These are phyloP conservation scores for Notamacropus eugenii DNA, from an alignment of 2,797 vertebrate species.

Conservation along the genomic window DNA sequence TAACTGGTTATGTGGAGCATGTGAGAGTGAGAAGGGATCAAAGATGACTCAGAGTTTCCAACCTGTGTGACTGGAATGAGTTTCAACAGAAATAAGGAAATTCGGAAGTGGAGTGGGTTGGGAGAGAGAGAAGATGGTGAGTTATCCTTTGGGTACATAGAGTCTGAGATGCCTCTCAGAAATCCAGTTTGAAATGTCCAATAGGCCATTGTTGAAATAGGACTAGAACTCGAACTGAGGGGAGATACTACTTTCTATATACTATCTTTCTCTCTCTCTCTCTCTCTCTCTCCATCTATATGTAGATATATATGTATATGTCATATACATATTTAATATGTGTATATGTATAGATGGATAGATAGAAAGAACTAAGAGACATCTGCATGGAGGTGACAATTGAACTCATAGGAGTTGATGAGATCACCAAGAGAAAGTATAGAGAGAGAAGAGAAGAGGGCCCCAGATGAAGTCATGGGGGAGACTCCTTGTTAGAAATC, in stretches of 20 bases:
- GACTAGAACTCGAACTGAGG: too few species aligned
- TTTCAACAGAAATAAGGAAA: background rate
- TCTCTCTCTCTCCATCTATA: too few species aligned
- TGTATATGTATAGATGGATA: too few species aligned
- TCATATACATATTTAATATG: too few species aligned
- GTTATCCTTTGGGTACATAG: background rate
- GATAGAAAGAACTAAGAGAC: too few species aligned
- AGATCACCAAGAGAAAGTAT: background rate
- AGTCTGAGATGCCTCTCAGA: background rate
- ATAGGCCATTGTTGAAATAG: too few species aligned
- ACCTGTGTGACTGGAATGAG: background rate
- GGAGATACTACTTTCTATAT: too few species aligned
- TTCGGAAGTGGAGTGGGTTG: background rate
- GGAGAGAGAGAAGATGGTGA: background rate
- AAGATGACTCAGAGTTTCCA: background rate
- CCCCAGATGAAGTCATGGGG: background rate
- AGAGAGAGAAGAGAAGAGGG: background rate
- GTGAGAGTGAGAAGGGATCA: background rate
- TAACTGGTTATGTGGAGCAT: background rate
- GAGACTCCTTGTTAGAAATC: background rate
- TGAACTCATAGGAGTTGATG: background rate
- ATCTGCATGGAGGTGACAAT: background rate
- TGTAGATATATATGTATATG: too few species aligned
- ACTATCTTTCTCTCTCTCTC: too few species aligned
- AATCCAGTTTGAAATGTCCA: background rate